Evolutionary conservation across 2,888 invertebrate genomes (phyloP).

Genomic region (Pandemis heparana): DNA sequence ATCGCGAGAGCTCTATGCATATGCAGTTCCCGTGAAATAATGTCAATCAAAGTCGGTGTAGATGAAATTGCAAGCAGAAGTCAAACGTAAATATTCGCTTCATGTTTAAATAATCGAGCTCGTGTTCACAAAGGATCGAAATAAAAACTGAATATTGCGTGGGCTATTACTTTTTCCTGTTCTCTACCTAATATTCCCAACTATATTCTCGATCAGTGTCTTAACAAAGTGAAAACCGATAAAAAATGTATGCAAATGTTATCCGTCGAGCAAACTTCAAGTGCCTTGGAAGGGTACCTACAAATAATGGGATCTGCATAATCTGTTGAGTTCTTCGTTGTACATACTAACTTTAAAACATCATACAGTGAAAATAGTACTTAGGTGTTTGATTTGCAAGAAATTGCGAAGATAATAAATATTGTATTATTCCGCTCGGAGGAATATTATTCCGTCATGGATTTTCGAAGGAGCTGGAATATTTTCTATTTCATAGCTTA

Average conservation of each 20-base stretch:
- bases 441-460: too few relatives aligned
- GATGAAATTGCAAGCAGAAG: not conserved
- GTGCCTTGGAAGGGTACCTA: constrained; percentile 22
- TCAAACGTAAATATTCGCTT: too few relatives aligned
- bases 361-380: not conserved
- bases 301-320: constrained; percentile 30
- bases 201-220: constrained; percentile 12
- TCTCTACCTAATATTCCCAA: not conserved
- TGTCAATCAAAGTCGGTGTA: not conserved
- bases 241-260: constrained; percentile 47
- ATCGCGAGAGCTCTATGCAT: too few relatives aligned
- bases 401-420: too few relatives aligned
- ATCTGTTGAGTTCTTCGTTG: constrained; percentile 9
- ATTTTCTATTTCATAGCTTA: too few relatives aligned
- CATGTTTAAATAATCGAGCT: too few relatives aligned
- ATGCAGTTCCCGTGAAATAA: too few relatives aligned
- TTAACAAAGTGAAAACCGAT: constrained; percentile 24
- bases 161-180: not conserved
- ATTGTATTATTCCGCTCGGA: too few relatives aligned
- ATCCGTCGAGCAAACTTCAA: constrained; percentile 47
- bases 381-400: too few relatives aligned
- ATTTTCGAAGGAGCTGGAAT: not conserved
- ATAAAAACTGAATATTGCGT: not conserved
- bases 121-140: not conserved
- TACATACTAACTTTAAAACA: not conserved